phyloP scores from a whole-genome alignment of 2,888 invertebrate species.

The Callosobruchus maculatus region DNA sequence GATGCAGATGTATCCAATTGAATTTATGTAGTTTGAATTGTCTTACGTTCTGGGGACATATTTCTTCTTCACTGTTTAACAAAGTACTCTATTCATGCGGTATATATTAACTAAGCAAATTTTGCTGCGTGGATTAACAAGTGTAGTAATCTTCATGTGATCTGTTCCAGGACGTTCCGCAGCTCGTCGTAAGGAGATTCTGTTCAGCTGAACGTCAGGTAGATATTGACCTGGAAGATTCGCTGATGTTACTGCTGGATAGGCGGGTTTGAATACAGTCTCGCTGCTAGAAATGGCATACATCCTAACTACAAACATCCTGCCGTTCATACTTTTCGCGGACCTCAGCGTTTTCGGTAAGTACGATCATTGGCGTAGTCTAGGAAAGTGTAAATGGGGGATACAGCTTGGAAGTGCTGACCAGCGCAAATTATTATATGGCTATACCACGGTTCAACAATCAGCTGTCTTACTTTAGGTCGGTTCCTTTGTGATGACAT shows the following conservation, averaged over 20 bases:
- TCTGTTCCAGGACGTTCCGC: neutral
- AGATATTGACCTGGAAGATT: neutral
- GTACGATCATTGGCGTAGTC: neutral
- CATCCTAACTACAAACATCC: constrained; percentile 1
- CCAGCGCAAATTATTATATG: too few species aligned
- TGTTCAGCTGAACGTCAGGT: neutral
- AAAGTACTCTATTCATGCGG: neutral
- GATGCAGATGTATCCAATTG: too few species aligned
- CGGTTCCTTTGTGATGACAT: too few species aligned
- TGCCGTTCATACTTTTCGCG: constrained; percentile 1
- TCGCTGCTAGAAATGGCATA: neutral
- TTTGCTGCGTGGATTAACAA: too few species aligned
- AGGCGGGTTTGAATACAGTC: neutral
- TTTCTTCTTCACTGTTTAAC: too few species aligned
- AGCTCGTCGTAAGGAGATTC: neutral
- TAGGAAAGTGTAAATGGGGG: neutral
- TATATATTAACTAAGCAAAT: too few species aligned
- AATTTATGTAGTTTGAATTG: too few species aligned
- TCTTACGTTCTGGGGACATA: too few species aligned
- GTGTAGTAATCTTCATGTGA: neutral
- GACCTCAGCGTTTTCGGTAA: constrained; percentile 1
- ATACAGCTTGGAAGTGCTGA: too few species aligned
- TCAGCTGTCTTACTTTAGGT: too few species aligned
- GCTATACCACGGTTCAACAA: too few species aligned
- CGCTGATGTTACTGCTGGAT: neutral